phyloP scores from a whole-genome alignment of 2,113 vertebrate genomes.

The Piaya cayana region DNA sequence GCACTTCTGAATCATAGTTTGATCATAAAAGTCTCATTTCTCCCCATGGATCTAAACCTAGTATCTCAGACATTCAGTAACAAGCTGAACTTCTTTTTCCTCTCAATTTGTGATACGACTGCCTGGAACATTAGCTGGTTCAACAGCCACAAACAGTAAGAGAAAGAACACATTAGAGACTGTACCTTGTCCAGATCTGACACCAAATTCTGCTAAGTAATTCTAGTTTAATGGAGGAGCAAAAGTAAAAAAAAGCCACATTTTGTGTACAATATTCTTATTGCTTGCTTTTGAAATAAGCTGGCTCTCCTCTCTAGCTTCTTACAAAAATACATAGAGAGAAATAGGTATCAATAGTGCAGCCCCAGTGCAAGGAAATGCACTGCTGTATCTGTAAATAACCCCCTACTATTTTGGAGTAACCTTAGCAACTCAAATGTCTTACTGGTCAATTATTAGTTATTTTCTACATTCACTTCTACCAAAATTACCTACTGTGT shows the following conservation, averaged over 20 bases:
- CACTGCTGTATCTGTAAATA: neutral
- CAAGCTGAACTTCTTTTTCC: neutral
- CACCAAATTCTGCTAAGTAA: neutral
- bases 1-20: neutral
- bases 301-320: neutral
- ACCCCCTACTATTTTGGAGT: neutral
- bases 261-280: neutral
- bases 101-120: neutral
- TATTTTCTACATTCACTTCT: neutral
- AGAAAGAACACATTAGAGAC: neutral
- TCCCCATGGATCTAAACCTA: neutral
- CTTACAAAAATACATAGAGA: neutral
- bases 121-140: neutral
- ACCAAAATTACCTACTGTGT: neutral
- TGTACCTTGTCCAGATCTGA: rapidly evolving
- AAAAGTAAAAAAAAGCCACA: neutral
- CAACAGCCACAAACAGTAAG: neutral
- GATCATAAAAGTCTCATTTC: neutral
- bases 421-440: neutral
- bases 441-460: neutral
- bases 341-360: rapidly evolving
- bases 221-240: neutral
- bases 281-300: neutral
- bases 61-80: neutral
- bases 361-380: neutral